Evolutionary conservation across 2,797 vertebrate genomes (phyloP), one percentile per base, ranked within the genome.

Genomic region (Periparus ater): DNA sequence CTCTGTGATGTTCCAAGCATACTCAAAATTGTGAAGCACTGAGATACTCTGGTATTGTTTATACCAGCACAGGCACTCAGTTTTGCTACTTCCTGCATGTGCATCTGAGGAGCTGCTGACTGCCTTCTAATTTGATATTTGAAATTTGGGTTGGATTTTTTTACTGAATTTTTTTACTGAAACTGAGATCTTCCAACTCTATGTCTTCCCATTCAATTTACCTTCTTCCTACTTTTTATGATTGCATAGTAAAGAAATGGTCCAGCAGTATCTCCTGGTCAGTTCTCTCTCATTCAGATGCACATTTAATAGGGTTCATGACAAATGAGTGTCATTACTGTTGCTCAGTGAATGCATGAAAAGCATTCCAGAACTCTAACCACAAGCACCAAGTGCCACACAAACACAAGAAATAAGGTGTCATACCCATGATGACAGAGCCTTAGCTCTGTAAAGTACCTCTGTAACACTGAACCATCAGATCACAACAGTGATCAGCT

Each of bases 21-120:
- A 75, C 17, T 10, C 51, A 58, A 75, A 82, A 85, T 6, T 73
- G 48, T 73, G 67, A 89, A 76, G 47, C 22, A 73, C 19, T 20
- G 60, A 78, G 30, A 81, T 29, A 75, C 9, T 76, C 13, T 30
- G 23, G 38, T 81, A 75, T 67, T 63, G 48, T 17, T 77, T 19
- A 63, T 16, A 70, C 8, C 54, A 74, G 57, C 58, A 87, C 0
- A 0, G 4, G 47, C 47, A 61, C 7, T 27, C 30, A 51, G 34
- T 71, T 88, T 78, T 91, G 20, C 70, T 40, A 17, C 23, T 85
- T 68, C 60, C 60, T 44, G 29, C 29, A 80, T 22, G 36, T 53
- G 53, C 32, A 67, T 58, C 34, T 53, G 57, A 94, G 53, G 53
- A 89, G 68, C 23, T 88, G 48, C 44, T 55, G n/a, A 70, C 40